A percentile compares a stretch with the other conserved stretches of the same genome.
These are phyloP conservation scores for Mimas tiliae DNA, from an alignment of 2,888 invertebrate species.

Conservation along the genomic window DNA sequence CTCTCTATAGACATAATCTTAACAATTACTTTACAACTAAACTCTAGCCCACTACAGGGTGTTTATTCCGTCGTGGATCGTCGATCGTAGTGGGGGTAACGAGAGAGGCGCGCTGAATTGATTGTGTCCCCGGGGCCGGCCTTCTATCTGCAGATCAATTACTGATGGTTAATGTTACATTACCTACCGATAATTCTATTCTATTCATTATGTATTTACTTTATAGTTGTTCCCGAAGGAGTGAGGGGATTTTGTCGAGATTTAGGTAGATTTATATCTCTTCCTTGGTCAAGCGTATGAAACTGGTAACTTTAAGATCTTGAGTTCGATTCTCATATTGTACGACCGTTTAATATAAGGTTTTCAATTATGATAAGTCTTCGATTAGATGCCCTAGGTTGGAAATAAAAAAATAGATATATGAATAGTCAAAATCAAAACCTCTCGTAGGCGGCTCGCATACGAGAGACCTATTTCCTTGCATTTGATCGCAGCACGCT, in stretches of 20 bases:
- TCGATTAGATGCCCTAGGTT: no score
- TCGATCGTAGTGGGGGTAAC: not conserved
- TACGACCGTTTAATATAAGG: no score
- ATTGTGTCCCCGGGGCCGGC: constrained; percentile 25
- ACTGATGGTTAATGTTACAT: not conserved
- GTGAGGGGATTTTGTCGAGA: not conserved
- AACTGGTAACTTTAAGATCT: no score
- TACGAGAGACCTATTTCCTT: no score
- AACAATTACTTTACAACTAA: not conserved
- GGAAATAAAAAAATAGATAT: no score
- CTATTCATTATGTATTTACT: constrained; percentile 18
- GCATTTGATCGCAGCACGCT: no score
- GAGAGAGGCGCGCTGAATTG: constrained; percentile 12
- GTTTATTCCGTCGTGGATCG: not conserved
- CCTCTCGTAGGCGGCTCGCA: no score
- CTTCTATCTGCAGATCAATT: constrained; percentile 27
- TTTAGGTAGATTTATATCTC: no score
- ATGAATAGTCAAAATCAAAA: no score
- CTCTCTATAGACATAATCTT: no score
- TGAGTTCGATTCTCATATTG: no score
- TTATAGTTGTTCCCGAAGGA: not conserved
- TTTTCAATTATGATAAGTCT: no score
- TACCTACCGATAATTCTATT: constrained; percentile 20
- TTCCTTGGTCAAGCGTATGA: not conserved
- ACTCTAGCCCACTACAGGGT: not conserved